Evolutionary conservation across 2,113 vertebrate genomes (phyloP), one percentile per base, ranked within the genome.

Genomic region (Sinocyclocheilus anophthalmus): DNA sequence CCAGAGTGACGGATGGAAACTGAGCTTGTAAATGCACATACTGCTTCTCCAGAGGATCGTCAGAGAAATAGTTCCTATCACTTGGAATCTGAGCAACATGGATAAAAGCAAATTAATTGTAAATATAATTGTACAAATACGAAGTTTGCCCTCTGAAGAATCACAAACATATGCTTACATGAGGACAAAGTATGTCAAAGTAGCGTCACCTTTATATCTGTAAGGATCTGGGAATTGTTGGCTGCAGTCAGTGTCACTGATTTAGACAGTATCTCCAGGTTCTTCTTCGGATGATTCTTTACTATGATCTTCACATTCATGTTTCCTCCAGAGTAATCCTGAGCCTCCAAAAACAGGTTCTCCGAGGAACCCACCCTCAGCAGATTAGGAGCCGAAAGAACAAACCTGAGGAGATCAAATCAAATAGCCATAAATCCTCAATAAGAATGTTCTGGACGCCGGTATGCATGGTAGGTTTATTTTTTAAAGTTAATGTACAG

Each of bases 341-440:
- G 95, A 61, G 90, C 93, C 85, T 95, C 95, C 80, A 95, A 92
- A 90, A 95, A 94, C 24, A 95, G 83, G 0, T 90, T 94, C 91
- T 95, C 94, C 20, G 63, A 16, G 26, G 90, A 89, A 70, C 92
- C 94, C 26, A 95, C 90, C 0, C 93, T 87, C 88, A 95, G 50
- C 57, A 95, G 61, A 88, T 94, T 95, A 18, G 95, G 94, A 53
- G 94, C 89, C 39, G 92, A 90, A 91, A 95, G 48, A 69, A 94
- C 50, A 10, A 88, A 76, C 22, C 94, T 95, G 89, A 53, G 42
- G 37, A 22, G 20, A 45, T 3, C 10, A 84, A 50, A 78, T 37
- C 2, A 4, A 70, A 70, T 0, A 39, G 30, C 16, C 10, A 16
- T 4, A 20, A 37, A 37, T 37, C 37, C 37, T 37, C 4, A 5